A percentile compares a stretch with the other conserved stretches of the same genome.
Evolutionary conservation across 2,113 vertebrate genomes (phyloP).

Genomic region (Vulpes ferrilata): DNA sequence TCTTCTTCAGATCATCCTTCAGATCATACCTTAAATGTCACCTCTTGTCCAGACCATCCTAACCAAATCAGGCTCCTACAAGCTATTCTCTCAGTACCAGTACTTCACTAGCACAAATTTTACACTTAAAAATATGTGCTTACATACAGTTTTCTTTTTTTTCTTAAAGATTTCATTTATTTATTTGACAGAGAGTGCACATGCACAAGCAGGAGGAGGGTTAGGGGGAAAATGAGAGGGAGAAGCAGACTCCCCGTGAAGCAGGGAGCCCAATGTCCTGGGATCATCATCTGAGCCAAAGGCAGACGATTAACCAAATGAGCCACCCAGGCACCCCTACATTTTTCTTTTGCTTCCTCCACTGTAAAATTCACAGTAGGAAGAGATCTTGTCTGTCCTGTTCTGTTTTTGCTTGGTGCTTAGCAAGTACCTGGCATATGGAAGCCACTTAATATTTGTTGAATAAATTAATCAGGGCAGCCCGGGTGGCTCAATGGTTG

Average conservation of each 20-base stretch:
- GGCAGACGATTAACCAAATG: no score
- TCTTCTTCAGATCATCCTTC: background rate
- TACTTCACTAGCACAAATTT: background rate
- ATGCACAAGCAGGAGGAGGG: no score
- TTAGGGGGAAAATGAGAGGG: no score
- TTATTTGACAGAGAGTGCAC: no score
- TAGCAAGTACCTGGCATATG: background rate
- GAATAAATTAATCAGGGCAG: background rate
- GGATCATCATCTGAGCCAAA: no score
- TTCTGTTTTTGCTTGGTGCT: constrained; percentile 30
- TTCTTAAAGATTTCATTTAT: no score
- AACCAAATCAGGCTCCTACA: background rate
- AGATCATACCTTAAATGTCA: background rate
- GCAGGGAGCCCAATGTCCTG: no score
- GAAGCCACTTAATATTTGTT: background rate
- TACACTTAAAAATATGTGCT: background rate
- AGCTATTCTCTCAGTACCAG: background rate
- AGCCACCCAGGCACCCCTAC: no score
- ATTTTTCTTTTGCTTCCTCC: background rate
- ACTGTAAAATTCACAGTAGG: background rate
- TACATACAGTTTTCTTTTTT: background rate
- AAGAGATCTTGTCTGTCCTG: background rate
- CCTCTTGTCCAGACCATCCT: background rate
- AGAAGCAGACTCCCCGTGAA: no score
- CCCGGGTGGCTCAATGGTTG: no score